Conservation (phyloP, 2,888 invertebrate species). For the Spodoptera littoralis region DNA sequence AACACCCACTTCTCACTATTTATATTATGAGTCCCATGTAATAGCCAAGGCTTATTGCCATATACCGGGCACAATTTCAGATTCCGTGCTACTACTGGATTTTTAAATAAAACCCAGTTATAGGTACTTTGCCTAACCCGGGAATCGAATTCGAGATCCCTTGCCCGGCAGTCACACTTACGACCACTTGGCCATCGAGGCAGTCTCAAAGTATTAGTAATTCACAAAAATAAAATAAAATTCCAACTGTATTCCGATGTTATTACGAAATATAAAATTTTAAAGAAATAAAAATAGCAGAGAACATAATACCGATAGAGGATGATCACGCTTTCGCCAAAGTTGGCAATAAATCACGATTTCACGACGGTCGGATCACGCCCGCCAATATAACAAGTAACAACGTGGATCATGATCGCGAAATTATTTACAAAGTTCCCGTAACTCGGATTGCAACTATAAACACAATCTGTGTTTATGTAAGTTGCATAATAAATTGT, state of each 20-base stretch:
- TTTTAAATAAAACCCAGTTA: too few species aligned
- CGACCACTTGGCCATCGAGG: too few species aligned
- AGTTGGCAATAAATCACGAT: conserved; percentile 54
- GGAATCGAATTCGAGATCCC: too few species aligned
- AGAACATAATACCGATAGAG: conserved; percentile 32
- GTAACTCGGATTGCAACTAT: conserved; percentile 11
- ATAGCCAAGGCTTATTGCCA: too few species aligned
- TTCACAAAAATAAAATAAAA: neutral
- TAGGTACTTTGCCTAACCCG: too few species aligned
- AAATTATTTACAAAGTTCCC: conserved; percentile 18
- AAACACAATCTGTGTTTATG: neutral
- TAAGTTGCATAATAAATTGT: too few species aligned
- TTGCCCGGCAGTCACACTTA: too few species aligned
- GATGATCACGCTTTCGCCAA: conserved; percentile 51
- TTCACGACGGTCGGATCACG: conserved; percentile 53
- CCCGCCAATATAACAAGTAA: conserved; percentile 23
- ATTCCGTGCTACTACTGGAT: too few species aligned
- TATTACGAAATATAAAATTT: conserved; percentile 22
- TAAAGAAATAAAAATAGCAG: conserved; percentile 18
- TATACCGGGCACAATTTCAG: too few species aligned
- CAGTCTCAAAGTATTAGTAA: too few species aligned
- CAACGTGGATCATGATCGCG: conserved; percentile 21
- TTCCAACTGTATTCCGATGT: neutral
- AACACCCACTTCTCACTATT: too few species aligned
- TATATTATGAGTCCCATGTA: too few species aligned